These are phyloP conservation scores for Lasiommata megera DNA, from an alignment of 2,888 invertebrate species.

Conservation along the genomic window DNA sequence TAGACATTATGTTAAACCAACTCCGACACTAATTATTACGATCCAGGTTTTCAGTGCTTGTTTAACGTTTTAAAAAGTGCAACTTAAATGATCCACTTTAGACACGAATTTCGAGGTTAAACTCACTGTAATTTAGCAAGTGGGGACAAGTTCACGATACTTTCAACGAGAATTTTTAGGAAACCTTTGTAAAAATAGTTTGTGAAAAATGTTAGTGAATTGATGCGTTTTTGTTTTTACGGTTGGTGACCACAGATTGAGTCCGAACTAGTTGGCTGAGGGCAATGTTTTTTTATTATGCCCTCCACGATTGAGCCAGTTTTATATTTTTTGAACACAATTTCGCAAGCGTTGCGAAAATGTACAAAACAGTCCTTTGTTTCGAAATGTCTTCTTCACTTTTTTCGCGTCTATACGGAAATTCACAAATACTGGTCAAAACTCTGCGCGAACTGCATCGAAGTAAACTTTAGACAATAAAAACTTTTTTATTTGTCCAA, in stretches of 20 bases:
- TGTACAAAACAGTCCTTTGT: slow-evolving; percentile 81
- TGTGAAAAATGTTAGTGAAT: slow-evolving; percentile 59
- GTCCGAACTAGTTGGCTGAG: slow-evolving; percentile 75
- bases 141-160: slow-evolving; percentile 59
- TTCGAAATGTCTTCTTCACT: slow-evolving; percentile 72
- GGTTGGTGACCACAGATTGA: slow-evolving; percentile 73
- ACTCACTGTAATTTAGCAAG: slow-evolving; percentile 70
- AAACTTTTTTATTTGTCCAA: slow-evolving; percentile 65
- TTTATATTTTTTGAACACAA: slow-evolving; percentile 74
- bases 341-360: slow-evolving; percentile 79
- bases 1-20: slow-evolving; percentile 84
- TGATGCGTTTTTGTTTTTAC: slow-evolving; percentile 74
- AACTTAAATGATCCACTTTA: slow-evolving; percentile 64
- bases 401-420: slow-evolving; percentile 80
- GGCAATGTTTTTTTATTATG: slow-evolving; percentile 52
- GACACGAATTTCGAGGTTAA: slow-evolving; percentile 66
- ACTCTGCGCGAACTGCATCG: slow-evolving; percentile 74
- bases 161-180: slow-evolving; percentile 67
- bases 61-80: slow-evolving; percentile 52
- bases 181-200: slow-evolving; percentile 58
- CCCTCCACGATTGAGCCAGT: slow-evolving; percentile 61
- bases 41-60: slow-evolving; percentile 60
- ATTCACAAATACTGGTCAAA: slow-evolving; percentile 73
- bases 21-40: slow-evolving; percentile 60
- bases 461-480: slow-evolving; percentile 60